Evolutionary conservation across 1,140 invertebrate genomes (phyloP).

Genomic region (Drosophila sucinea): DNA sequence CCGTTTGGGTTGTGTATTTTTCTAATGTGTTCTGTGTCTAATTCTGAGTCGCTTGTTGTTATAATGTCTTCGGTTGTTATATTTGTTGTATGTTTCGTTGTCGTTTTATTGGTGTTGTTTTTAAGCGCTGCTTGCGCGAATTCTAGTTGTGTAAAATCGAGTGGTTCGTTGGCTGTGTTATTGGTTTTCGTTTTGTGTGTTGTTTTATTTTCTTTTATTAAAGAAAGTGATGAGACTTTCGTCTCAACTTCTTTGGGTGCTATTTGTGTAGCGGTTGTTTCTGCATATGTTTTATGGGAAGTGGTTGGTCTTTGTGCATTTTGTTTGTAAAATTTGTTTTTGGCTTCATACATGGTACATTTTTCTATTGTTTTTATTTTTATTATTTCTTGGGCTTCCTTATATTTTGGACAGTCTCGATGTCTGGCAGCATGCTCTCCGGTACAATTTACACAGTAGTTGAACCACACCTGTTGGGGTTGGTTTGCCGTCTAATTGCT

Average conservation of each 20-base stretch:
- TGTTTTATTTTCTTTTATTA: slow-evolving; percentile 1
- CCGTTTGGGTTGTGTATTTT: background rate
- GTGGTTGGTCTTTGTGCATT: background rate
- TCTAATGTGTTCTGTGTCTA: slow-evolving; percentile 7
- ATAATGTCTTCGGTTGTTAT: slow-evolving; percentile 6
- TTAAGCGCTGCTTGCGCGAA: background rate
- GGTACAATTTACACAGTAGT: background rate
- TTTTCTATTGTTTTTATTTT: slow-evolving; percentile 13
- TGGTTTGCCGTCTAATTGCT: background rate
- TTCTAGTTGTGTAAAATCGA: background rate
- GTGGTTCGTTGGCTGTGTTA: slow-evolving; percentile 3
- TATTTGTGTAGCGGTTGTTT: slow-evolving; percentile 4
- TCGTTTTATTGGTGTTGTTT: slow-evolving; percentile 4
- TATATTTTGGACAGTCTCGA: slow-evolving; percentile 16
- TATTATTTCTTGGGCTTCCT: slow-evolving; percentile 6
- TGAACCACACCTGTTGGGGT: background rate
- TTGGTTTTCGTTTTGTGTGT: slow-evolving; percentile 2
- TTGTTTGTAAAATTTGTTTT: slow-evolving; percentile 8
- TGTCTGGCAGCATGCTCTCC: slow-evolving; percentile 7
- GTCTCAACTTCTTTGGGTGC: slow-evolving; percentile 1
- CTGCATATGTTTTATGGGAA: slow-evolving; percentile 5
- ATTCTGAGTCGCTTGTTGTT: slow-evolving; percentile 21
- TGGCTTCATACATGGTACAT: slow-evolving; percentile 11
- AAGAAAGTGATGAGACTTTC: background rate
- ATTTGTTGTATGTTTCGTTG: background rate